phyloP scores from a whole-genome alignment of 1,140 invertebrate species.

The Drosophila nigromelanica region DNA sequence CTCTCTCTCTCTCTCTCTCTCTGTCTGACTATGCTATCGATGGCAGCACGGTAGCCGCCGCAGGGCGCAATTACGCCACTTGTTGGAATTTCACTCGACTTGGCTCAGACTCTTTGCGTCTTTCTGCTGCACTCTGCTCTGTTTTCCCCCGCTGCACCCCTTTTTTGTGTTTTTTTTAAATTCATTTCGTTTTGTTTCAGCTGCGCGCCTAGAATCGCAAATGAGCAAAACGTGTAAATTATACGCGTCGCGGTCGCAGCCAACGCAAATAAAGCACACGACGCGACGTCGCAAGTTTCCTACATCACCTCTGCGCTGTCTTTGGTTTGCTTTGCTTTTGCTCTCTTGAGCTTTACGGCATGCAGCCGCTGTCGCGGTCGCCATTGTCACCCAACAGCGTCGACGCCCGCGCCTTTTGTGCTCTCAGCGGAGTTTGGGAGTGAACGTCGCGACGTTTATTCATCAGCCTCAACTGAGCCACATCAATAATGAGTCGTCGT shows the following conservation, averaged over 20 bases:
- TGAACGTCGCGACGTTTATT: constrained; percentile 49
- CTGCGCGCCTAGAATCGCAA: constrained; percentile 79
- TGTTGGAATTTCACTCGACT: constrained; percentile 79
- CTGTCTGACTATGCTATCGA: constrained; percentile 37
- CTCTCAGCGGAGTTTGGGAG: constrained; percentile 10
- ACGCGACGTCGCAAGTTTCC: constrained; percentile 19
- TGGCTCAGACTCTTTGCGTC: neutral
- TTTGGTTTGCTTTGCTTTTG: constrained; percentile 14
- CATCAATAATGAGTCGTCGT: constrained; percentile 47
- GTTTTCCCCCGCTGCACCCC: constrained; percentile 9
- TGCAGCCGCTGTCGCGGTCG: constrained; percentile 8
- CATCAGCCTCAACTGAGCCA: constrained; percentile 48
- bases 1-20: neutral
- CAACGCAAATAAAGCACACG: constrained; percentile 67
- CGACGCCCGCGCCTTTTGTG: constrained; percentile 41
- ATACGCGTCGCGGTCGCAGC: constrained; percentile 79
- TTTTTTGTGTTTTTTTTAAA: constrained; percentile 53
- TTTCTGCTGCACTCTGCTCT: constrained; percentile 1
- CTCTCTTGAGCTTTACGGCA: constrained; percentile 25
- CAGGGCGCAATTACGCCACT: constrained; percentile 81
- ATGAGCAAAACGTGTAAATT: constrained; percentile 83
- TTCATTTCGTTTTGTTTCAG: constrained; percentile 72
- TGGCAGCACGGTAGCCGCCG: constrained; percentile 74
- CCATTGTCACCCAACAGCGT: constrained; percentile 44
- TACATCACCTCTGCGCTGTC: constrained; percentile 14